Conservation (phyloP, 1,140 invertebrate genomes). For the Argopecten irradians region DNA sequence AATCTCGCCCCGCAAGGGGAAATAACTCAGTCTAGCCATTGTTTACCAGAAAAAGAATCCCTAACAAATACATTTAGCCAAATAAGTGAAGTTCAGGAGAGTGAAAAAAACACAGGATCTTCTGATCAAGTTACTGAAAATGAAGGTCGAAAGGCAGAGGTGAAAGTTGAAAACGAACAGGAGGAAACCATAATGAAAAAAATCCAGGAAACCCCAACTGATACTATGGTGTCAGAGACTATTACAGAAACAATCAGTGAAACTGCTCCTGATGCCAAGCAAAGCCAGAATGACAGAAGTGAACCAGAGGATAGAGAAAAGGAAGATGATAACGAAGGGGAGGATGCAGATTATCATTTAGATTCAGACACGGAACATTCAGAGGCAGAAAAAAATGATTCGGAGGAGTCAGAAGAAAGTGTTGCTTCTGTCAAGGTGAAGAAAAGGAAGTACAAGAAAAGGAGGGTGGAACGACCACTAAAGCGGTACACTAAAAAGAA, state of each 20-base stretch:
- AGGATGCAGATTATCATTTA: not conserved
- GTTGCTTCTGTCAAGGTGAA: not conserved
- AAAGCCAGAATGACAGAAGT: not conserved
- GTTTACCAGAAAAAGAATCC: not conserved
- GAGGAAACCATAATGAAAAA: not conserved
- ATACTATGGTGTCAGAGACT: not conserved
- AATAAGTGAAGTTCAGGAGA: not conserved
- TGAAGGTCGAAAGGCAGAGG: not conserved
- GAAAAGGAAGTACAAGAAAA: slow-evolving; percentile 6
- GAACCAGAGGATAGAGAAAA: not conserved
- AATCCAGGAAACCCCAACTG: not conserved
- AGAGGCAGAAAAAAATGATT: not conserved
- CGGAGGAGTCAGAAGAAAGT: slow-evolving; percentile 10
- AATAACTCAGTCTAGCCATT: not conserved
- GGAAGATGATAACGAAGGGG: not conserved
- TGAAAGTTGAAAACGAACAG: not conserved
- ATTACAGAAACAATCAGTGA: not conserved
- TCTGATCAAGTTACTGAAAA: not conserved
- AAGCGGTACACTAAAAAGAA: not conserved
- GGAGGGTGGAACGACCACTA: not conserved
- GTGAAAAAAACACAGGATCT: not conserved
- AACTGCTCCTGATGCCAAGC: not conserved
- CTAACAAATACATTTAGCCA: not conserved
- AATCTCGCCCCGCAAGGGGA: not conserved
- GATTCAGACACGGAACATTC: not conserved